phyloP scores from a whole-genome alignment of 2,797 vertebrate genomes.

The Pempheris klunzingeri region DNA sequence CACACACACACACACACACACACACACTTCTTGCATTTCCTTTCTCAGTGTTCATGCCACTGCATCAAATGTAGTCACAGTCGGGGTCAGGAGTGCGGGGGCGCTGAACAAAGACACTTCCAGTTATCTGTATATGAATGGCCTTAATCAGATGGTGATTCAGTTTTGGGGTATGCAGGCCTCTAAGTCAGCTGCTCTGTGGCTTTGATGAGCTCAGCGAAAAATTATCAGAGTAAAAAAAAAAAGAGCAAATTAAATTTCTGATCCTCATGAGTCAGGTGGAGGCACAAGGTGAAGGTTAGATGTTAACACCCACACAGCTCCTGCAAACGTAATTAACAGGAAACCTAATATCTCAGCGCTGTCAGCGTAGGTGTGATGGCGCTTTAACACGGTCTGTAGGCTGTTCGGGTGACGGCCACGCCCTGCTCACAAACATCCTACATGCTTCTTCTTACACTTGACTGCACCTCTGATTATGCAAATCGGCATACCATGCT shows the following conservation, averaged over 20 bases:
- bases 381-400: conserved; percentile 27
- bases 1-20: conserved; percentile 23
- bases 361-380: conserved; percentile 21
- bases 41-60: conserved; percentile 37
- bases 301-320: conserved; percentile 5
- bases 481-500: conserved; percentile 21
- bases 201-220: conserved; percentile 66
- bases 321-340: conserved; percentile 41
- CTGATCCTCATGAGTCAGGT: conserved; percentile 51
- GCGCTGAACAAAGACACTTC: conserved; percentile 66
- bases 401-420: conserved; percentile 33
- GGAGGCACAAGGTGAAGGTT: conserved; percentile 39
- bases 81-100: conserved; percentile 50
- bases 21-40: conserved; percentile 36
- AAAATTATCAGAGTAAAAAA: conserved; percentile 21
- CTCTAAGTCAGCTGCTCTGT: conserved; percentile 65
- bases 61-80: conserved; percentile 48
- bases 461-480: conserved; percentile 46
- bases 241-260: conserved; percentile 14
- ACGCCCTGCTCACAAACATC: conserved; percentile 42
- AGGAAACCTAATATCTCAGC: conserved; percentile 24
- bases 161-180: conserved; percentile 64
- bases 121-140: conserved; percentile 69
- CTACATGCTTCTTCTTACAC: conserved; percentile 23
- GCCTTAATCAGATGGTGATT: conserved; percentile 79